These are phyloP conservation scores for Eurypyga helias DNA, from an alignment of 2,113 vertebrate genomes.

Conservation along the genomic window DNA sequence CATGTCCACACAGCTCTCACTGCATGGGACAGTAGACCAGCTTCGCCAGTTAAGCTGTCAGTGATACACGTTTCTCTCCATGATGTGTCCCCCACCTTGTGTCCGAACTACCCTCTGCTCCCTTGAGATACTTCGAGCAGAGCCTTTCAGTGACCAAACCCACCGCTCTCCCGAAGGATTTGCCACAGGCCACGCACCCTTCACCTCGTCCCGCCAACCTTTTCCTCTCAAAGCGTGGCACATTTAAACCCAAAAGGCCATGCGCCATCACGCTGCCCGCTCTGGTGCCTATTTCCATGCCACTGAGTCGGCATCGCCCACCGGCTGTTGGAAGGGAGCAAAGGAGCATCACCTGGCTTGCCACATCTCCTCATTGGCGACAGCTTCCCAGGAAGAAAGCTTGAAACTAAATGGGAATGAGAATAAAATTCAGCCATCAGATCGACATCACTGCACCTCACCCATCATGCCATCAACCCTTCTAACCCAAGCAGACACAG, in stretches of 20 bases:
- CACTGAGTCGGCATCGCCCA: slow-evolving; percentile 5
- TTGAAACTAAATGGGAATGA: slow-evolving; percentile 82
- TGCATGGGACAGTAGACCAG: background rate
- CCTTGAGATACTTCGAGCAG: background rate
- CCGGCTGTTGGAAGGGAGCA: background rate
- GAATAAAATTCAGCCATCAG: background rate
- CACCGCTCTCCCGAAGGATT: background rate
- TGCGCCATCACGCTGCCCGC: background rate
- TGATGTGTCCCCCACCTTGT: background rate
- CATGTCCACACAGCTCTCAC: fast-evolving
- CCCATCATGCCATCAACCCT: background rate
- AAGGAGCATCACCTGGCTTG: slow-evolving; percentile 90
- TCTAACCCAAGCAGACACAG: background rate
- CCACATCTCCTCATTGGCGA: slow-evolving; percentile 99
- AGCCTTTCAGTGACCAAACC: background rate
- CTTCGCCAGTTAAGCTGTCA: background rate
- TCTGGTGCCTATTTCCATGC: background rate
- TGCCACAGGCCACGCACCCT: background rate
- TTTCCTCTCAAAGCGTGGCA: background rate
- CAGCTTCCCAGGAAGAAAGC: slow-evolving; percentile 91
- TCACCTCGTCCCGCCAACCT: background rate
- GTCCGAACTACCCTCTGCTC: background rate
- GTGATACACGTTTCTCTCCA: background rate
- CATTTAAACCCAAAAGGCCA: background rate
- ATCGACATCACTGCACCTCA: background rate